Percentiles rank a stretch among this genome's conserved stretches.
Conservation (phyloP, 2,113 vertebrate species). For the Cyprinodon tularosa region DNA sequence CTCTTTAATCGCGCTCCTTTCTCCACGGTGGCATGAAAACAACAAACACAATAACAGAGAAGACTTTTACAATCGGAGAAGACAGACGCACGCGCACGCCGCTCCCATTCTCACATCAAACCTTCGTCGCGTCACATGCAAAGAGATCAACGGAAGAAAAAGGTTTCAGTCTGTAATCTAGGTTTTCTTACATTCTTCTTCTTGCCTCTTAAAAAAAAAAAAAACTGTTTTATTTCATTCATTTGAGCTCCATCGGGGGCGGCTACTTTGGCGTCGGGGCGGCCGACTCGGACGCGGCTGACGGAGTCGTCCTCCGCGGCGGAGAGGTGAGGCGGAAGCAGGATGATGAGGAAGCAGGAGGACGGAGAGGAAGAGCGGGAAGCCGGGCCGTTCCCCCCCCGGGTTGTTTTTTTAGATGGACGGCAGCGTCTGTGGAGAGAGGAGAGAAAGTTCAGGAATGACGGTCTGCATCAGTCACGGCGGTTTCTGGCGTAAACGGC, state of each 20-base stretch:
- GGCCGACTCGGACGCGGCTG: too few relatives aligned
- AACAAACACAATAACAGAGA: conserved; percentile 73
- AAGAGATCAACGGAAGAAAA: conserved; percentile 59
- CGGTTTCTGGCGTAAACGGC: conserved; percentile 64
- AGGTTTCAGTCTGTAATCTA: conserved; percentile 65
- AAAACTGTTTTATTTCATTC: too few relatives aligned
- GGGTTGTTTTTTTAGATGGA: conserved; percentile 52
- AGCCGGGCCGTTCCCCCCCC: conserved; percentile 20
- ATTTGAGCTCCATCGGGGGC: neutral
- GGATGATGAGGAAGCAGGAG: conserved; percentile 40
- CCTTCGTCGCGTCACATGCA: conserved; percentile 75
- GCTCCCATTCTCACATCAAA: conserved; percentile 62
- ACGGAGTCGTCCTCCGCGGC: too few relatives aligned
- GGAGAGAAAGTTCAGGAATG: conserved; percentile 7
- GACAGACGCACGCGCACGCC: conserved; percentile 32
- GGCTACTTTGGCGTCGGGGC: conserved; percentile 33
- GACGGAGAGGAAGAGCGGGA: conserved; percentile 56
- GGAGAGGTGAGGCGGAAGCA: conserved; percentile 20
- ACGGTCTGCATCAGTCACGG: conserved; percentile 60
- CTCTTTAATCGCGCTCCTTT: conserved; percentile 42
- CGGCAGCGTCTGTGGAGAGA: conserved; percentile 64
- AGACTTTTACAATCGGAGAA: conserved; percentile 69
- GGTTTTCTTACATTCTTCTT: conserved; percentile 84
- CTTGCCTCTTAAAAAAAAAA: conserved; percentile 52
- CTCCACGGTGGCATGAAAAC: conserved; percentile 62